Conservation (phyloP, 2,888 invertebrate genomes). For the Spodoptera exigua region DNA sequence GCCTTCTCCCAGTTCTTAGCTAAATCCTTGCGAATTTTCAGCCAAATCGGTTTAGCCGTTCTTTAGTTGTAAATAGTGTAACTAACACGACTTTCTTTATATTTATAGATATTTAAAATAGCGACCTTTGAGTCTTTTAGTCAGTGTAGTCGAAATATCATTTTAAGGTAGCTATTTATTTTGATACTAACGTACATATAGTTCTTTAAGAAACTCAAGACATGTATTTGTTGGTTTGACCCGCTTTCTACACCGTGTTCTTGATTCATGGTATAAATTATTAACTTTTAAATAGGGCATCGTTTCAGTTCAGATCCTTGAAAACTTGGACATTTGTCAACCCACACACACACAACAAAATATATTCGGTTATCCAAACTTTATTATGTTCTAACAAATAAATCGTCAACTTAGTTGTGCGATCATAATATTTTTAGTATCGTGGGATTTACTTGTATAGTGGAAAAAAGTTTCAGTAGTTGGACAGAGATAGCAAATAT, state of each 20-base stretch:
- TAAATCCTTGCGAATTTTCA: no score
- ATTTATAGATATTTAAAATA: no score
- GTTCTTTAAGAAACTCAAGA: no score
- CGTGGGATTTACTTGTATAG: slow-evolving; percentile 65
- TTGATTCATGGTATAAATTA: slow-evolving; percentile 15
- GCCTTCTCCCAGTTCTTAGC: no score
- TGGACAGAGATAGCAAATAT: slow-evolving; percentile 48
- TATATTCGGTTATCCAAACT: slow-evolving; percentile 67
- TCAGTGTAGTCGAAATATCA: no score
- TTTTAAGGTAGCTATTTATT: no score
- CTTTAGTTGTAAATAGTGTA: no score
- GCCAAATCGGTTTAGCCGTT: no score
- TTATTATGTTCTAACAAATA: slow-evolving; percentile 75
- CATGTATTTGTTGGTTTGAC: background rate
- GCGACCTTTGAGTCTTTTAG: no score
- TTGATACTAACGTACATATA: no score
- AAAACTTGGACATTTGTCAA: slow-evolving; percentile 44
- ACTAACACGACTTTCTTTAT: no score
- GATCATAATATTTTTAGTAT: slow-evolving; percentile 85
- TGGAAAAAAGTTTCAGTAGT: slow-evolving; percentile 61
- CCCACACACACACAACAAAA: slow-evolving; percentile 45
- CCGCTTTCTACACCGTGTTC: slow-evolving; percentile 13
- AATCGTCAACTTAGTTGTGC: slow-evolving; percentile 77
- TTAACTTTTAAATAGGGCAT: slow-evolving; percentile 6
- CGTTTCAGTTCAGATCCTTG: slow-evolving; percentile 39